Evolutionary conservation across 2,113 vertebrate genomes (phyloP).

Genomic region (Cynocephalus volans): DNA sequence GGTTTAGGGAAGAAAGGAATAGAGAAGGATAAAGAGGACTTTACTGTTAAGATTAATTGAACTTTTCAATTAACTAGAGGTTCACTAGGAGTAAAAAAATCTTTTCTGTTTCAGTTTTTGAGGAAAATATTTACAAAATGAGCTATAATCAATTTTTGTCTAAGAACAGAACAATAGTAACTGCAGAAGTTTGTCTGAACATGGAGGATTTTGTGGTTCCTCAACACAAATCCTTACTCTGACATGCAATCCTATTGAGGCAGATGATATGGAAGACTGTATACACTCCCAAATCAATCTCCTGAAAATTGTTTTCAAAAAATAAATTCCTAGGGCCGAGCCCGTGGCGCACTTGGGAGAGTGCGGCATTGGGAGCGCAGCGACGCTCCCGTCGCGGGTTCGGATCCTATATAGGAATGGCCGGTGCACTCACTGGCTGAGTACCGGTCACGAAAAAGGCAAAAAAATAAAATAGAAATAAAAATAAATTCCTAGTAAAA

Average conservation of each 20-base stretch:
- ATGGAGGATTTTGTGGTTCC: background rate
- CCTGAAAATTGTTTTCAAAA: background rate
- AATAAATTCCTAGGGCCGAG: background rate
- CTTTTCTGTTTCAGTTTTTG: background rate
- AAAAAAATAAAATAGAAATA: too few relatives aligned
- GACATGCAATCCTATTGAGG: background rate
- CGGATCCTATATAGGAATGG: too few relatives aligned
- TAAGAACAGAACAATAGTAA: background rate
- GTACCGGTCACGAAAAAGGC: too few relatives aligned
- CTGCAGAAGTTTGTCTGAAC: background rate
- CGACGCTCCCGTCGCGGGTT: too few relatives aligned
- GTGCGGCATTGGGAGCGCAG: too few relatives aligned
- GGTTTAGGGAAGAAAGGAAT: background rate
- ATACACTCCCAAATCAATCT: background rate
- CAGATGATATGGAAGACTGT: background rate
- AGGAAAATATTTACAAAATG: background rate
- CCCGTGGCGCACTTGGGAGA: too few relatives aligned
- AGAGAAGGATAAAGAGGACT: background rate
- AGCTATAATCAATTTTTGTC: background rate
- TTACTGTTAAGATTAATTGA: background rate
- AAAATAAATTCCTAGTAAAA: conserved; percentile 19
- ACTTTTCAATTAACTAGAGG: conserved; percentile 48
- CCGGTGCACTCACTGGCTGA: too few relatives aligned
- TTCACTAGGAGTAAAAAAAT: background rate
- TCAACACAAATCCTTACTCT: background rate